phyloP scores from a whole-genome alignment of 2,888 invertebrate species.

The Drosophila pseudotakahashii region DNA sequence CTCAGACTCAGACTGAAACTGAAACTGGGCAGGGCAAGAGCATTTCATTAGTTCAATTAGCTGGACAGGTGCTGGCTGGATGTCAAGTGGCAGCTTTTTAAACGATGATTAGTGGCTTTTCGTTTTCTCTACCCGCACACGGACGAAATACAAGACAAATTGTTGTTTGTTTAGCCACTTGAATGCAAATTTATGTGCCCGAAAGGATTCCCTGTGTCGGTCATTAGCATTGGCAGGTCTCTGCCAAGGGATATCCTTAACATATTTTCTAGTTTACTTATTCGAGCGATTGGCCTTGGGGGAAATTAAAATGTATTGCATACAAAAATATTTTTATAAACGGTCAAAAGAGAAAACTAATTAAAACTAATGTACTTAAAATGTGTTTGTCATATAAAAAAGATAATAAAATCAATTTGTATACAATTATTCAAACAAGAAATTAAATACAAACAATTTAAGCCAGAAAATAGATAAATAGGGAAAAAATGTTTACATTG shows the following conservation, averaged over 20 bases:
- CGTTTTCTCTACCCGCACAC: conserved; percentile 19
- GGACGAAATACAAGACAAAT: conserved; percentile 73
- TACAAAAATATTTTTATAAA: neutral
- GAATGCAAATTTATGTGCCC: conserved; percentile 68
- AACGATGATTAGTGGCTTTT: conserved; percentile 73
- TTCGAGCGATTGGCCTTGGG: conserved; percentile 7
- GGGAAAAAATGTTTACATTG: neutral
- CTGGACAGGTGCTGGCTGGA: conserved; percentile 40
- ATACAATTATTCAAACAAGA: conserved; percentile 4
- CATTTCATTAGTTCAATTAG: conserved; percentile 80
- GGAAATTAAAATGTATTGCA: conserved; percentile 9
- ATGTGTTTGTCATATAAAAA: conserved; percentile 1
- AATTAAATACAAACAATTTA: neutral
- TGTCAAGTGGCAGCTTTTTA: conserved; percentile 61
- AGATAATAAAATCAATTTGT: conserved; percentile 10
- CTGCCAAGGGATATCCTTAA: conserved; percentile 16
- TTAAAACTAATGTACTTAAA: conserved; percentile 19
- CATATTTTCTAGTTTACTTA: conserved; percentile 4
- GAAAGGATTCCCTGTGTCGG: conserved; percentile 30
- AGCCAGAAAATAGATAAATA: neutral
- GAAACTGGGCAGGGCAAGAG: conserved; percentile 42
- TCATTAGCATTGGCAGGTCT: conserved; percentile 35
- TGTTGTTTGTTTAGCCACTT: conserved; percentile 65
- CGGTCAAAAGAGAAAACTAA: conserved; percentile 18
- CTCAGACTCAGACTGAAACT: neutral